Percentiles rank a stretch among this genome's conserved stretches.
Conservation (phyloP, 2,888 invertebrate genomes). For the Magallana nippona region DNA sequence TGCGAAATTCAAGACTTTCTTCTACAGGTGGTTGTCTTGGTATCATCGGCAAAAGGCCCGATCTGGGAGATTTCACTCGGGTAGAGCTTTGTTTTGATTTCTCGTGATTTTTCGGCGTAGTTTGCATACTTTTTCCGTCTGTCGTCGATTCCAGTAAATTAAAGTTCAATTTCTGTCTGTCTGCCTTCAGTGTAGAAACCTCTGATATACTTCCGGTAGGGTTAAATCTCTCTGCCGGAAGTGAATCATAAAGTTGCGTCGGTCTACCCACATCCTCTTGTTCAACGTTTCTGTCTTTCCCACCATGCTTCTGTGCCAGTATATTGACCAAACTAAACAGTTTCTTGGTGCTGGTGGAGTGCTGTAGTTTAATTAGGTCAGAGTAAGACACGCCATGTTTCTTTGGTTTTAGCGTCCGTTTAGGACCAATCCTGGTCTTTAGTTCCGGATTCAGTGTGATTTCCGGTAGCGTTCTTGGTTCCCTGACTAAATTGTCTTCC, state of each 20-base stretch:
- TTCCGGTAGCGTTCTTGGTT: background rate
- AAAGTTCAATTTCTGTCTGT: background rate
- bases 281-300: constrained; percentile 58
- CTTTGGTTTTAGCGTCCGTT: constrained; percentile 51
- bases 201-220: background rate
- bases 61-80: background rate
- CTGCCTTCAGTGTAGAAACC: background rate
- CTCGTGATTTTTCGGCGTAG: background rate
- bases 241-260: background rate
- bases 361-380: constrained; percentile 67
- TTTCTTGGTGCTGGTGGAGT: constrained; percentile 60
- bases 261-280: constrained; percentile 57
- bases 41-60: constrained; percentile 50
- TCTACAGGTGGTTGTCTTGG: constrained; percentile 22
- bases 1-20: constrained; percentile 37
- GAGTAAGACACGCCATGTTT: constrained; percentile 65
- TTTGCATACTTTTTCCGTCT: too few relatives aligned
- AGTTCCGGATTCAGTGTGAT: constrained; percentile 10
- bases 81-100: background rate
- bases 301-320: constrained; percentile 64
- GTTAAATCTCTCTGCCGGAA: constrained; percentile 22
- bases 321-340: constrained; percentile 65
- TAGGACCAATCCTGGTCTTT: background rate
- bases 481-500: background rate
- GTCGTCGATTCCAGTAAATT: background rate